phyloP scores from a whole-genome alignment of 2,113 vertebrate species.

The Neodontobutis hainanensis region DNA sequence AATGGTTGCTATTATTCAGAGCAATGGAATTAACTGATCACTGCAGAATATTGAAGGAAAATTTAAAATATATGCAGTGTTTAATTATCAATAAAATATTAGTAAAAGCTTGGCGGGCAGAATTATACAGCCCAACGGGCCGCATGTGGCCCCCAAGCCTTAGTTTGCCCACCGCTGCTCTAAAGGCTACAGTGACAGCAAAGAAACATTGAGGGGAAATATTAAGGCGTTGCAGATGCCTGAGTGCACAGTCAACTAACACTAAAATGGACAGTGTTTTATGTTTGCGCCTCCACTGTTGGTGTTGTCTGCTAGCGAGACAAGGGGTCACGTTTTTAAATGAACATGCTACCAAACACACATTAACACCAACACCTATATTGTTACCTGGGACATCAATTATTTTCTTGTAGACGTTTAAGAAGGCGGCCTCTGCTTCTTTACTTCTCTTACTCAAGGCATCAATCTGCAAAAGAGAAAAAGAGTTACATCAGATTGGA shows the following conservation, averaged over 20 bases:
- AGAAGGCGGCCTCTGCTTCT: conserved; percentile 98
- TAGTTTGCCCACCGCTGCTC: no score
- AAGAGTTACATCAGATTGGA: conserved; percentile 16
- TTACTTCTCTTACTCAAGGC: conserved; percentile 98
- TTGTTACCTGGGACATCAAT: conserved; percentile 96
- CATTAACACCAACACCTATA: no score
- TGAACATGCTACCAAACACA: background rate
- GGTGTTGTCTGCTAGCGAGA: conserved; percentile 32
- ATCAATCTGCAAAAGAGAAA: conserved; percentile 84
- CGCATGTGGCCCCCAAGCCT: no score
- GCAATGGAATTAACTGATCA: no score
- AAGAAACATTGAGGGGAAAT: conserved; percentile 52
- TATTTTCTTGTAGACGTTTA: conserved; percentile 98
- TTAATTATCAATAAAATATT: no score
- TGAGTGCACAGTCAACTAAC: conserved; percentile 52
- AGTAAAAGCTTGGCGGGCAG: no score
- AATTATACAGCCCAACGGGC: no score
- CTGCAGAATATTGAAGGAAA: no score
- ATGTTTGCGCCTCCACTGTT: conserved; percentile 31
- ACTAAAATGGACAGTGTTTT: conserved; percentile 50
- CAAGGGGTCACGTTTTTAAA: background rate
- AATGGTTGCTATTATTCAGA: no score
- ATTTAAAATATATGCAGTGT: no score
- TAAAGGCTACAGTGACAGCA: conserved; percentile 50
- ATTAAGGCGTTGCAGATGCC: conserved; percentile 56